phyloP scores from a whole-genome alignment of 2,888 invertebrate genomes.

The Cryptops parisi region DNA sequence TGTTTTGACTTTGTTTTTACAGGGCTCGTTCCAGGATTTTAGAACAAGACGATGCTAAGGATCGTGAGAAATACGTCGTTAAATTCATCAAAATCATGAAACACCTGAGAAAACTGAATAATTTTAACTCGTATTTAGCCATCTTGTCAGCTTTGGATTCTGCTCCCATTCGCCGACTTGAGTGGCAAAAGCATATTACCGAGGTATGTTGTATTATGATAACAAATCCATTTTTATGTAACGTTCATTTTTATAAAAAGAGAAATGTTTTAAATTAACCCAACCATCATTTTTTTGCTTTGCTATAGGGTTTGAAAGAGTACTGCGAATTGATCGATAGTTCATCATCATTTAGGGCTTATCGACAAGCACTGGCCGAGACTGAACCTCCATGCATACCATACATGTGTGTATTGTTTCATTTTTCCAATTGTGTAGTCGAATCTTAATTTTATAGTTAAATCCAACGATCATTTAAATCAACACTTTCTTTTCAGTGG shows the following conservation, averaged over 20 bases:
- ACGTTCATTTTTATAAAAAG: no score
- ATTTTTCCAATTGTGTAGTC: not conserved
- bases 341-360: slow-evolving; percentile 94
- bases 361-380: slow-evolving; percentile 82
- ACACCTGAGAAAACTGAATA: slow-evolving; percentile 88
- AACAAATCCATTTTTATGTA: no score
- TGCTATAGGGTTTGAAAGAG: slow-evolving; percentile 57
- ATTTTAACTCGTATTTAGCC: slow-evolving; percentile 97
- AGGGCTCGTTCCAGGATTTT: slow-evolving; percentile 83
- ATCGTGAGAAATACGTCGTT: slow-evolving; percentile 83
- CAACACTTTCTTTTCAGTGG: slow-evolving; percentile 50
- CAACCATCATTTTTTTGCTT: slow-evolving; percentile 2
- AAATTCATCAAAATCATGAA: slow-evolving; percentile 99
- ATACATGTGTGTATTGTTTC: slow-evolving; percentile 57
- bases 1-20: not conserved
- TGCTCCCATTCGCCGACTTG: slow-evolving; percentile 79
- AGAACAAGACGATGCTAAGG: slow-evolving; percentile 80
- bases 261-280: not conserved
- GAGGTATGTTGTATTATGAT: no score
- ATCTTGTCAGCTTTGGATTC: slow-evolving; percentile 92
- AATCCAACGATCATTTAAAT: not conserved
- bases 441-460: not conserved
- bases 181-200: slow-evolving; percentile 81
- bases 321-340: slow-evolving; percentile 94
- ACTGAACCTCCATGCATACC: slow-evolving; percentile 98